Base-by-base conservation (phyloP, 1,140 invertebrate genomes). In the Harlomillsia oculata region DNA sequence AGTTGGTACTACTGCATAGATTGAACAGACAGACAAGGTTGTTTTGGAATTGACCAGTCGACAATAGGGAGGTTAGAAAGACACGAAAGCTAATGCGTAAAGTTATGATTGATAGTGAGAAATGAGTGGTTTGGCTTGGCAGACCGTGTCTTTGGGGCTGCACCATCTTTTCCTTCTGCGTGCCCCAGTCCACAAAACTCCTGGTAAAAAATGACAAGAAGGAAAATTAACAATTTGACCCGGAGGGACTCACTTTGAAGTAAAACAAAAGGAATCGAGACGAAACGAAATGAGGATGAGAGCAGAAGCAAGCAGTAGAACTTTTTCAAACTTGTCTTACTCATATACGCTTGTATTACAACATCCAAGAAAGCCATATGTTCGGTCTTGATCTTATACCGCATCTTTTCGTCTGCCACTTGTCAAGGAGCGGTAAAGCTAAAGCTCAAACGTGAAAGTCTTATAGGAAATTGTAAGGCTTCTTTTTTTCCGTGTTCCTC, bases 161-260 rank as follows among this genome's bases (percentile, higher is more conserved):
- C 39, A 20, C 13, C 39, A 18, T 8, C 6, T 9, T 18, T 18
- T 8, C 8, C 25, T 25, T 8, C 25, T 9, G 20, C 8, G 8
- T 18, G 5, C 44, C 11, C 6, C 44, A 5, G 11, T 25, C 8
- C 44, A 46, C 11, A 21, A 16, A n/a, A 34, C 21, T 14, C 25
- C n/a, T n/a, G 29, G 41, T 46, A 60, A 60, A 60, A 56, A 60
- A 56, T 60, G 53, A 56, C 59, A 56, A n/a, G 25, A 45, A 34
- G 29, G 48, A 56, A 60, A 60, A 60, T 60, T 60, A 60, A 60
- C 53, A 43, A 57, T 57, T 48, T 57, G 36, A 46, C 43, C 53
- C 30, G 41, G 21, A 32, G 53, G 53, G 44, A 40, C 39, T 56
- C 29, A 28, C 41, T 45, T 44, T 21, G 45, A 52, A 21, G 16